Base-by-base conservation (phyloP, 2,888 invertebrate genomes). In the Crocallis elinguaria region DNA sequence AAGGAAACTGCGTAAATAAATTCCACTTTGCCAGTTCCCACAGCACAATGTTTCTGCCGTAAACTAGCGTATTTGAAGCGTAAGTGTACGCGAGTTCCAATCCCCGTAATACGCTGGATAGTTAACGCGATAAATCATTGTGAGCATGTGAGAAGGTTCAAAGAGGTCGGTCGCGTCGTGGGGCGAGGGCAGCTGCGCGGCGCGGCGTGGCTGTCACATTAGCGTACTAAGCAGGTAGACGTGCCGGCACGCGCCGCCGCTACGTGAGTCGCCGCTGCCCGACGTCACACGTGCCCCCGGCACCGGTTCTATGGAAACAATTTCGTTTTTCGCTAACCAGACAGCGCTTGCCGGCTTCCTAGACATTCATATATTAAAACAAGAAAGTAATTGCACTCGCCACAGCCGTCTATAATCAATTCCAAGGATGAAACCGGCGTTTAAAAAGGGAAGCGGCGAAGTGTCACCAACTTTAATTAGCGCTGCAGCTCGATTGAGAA, bases 401-500 rank as follows among this genome's bases (percentile, higher is more conserved):
- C 36, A 49, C 39, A 23, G 27, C 33, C 39, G 30, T 44, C 53
- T 46, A 58, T 64, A 60, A 77, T 73, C 69, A 66, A 71, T 79
- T 69, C 60, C 49, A 68, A 67, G 60, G 62, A 74, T 71, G 68
- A 72, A 59, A 67, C 62, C 67, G 69, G 64, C 67, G 71, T 73
- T 77, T 73, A 74, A 69, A 58, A 73, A 77, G 62, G 77, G 75
- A 76, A 70, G 66, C 73, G 71, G 75, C 73, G 77, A 79, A 85
- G 83, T 87, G 88, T 90, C 86, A 86, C 87, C 88, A 85, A 82
- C 81, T 89, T 87, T 90, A 91, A 90, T 89, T 89, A 89, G 88
- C 79, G 78, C 84, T 88, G 90, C 89, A 89, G 76, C 85, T 81
- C 82, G 79, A 83, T 82, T 78, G 79, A 78, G 70, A 77, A 88